Percentiles rank a stretch among this genome's conserved stretches.
These are phyloP conservation scores for Naso thynnoides DNA, from an alignment of 2,797 vertebrate genomes.

Conservation along the genomic window DNA sequence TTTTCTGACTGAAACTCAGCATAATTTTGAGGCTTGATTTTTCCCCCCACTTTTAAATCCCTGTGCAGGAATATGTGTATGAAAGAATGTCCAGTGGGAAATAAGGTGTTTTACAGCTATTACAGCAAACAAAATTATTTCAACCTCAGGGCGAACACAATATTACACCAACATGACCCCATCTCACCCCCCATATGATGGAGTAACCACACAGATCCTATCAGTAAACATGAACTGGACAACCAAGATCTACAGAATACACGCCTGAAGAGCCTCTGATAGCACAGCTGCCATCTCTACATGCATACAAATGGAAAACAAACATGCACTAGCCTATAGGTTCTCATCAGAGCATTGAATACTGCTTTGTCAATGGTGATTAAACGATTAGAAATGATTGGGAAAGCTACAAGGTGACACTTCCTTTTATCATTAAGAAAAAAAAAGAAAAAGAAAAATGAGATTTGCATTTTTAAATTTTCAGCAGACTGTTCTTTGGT, in stretches of 20 bases:
- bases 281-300: slow-evolving; percentile 55
- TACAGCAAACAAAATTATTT: slow-evolving; percentile 86
- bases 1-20: slow-evolving; percentile 41
- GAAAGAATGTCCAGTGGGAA: slow-evolving; percentile 82
- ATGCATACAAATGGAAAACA: slow-evolving; percentile 64
- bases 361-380: slow-evolving; percentile 39
- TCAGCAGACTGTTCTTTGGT: slow-evolving; percentile 18
- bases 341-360: slow-evolving; percentile 39
- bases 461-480: slow-evolving; percentile 27
- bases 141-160: slow-evolving; percentile 82
- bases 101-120: slow-evolving; percentile 86
- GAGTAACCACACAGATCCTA: slow-evolving; percentile 80
- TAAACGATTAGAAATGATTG: slow-evolving; percentile 28
- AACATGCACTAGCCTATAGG: slow-evolving; percentile 8
- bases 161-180: slow-evolving; percentile 84
- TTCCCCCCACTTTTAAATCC: slow-evolving; percentile 70
- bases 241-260: slow-evolving; percentile 64
- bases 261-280: slow-evolving; percentile 60
- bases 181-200: slow-evolving; percentile 76
- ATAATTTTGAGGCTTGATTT: slow-evolving; percentile 56
- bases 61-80: slow-evolving; percentile 78
- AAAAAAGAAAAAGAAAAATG: neutral
- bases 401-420: slow-evolving; percentile 1
- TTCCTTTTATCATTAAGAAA: slow-evolving; percentile 3
- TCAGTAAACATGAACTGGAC: slow-evolving; percentile 81